phyloP scores from a whole-genome alignment of 2,888 invertebrate genomes.

The Yponomeuta malinellus region DNA sequence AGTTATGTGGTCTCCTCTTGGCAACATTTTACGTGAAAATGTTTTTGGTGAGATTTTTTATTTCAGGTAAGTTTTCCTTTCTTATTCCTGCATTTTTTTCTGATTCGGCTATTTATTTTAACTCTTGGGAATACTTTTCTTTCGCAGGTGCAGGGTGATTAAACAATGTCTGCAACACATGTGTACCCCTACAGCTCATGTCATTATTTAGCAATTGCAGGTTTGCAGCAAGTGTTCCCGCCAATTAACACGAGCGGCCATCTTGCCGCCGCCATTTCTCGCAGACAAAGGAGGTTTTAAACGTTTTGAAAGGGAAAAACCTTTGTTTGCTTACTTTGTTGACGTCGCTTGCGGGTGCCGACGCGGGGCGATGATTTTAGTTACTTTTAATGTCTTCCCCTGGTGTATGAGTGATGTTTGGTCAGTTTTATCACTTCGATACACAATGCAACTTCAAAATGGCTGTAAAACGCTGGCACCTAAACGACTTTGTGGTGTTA shows the following conservation, averaged over 20 bases:
- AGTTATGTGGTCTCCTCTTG: no score
- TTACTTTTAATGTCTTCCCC: constrained; percentile 9
- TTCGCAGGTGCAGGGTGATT: no score
- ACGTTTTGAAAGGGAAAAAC: constrained; percentile 42
- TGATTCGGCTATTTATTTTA: no score
- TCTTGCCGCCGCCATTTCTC: constrained; percentile 27
- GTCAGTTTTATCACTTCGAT: constrained; percentile 21
- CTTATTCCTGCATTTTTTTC: no score
- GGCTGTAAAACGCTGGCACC: neutral
- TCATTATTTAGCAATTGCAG: constrained; percentile 7
- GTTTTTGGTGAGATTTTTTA: no score
- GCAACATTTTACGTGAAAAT: no score
- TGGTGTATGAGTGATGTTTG: constrained; percentile 1
- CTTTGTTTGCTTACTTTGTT: constrained; percentile 50
- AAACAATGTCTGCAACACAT: no score
- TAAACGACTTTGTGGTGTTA: neutral
- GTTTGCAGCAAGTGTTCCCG: constrained; percentile 36
- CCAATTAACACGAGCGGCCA: constrained; percentile 53
- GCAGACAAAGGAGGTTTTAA: constrained; percentile 56
- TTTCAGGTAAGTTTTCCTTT: no score
- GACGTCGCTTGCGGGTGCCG: constrained; percentile 10
- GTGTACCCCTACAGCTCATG: neutral
- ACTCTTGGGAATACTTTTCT: no score
- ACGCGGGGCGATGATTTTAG: neutral
- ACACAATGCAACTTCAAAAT: neutral